These are phyloP conservation scores for Euplagia quadripunctaria DNA, from an alignment of 2,888 invertebrate species.

Conservation along the genomic window DNA sequence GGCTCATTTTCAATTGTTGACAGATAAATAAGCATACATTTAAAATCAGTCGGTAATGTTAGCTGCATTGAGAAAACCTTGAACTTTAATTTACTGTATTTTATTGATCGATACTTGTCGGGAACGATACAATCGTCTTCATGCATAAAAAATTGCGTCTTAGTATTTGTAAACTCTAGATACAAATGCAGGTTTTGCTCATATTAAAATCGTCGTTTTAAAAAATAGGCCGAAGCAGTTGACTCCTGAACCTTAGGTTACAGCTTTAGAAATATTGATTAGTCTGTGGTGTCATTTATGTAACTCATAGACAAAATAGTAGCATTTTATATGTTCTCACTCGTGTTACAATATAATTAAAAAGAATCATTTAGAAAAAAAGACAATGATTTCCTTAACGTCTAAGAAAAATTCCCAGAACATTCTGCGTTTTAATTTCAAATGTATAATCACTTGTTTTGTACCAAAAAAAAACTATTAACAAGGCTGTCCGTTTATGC, in stretches of 20 bases:
- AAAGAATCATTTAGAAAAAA: not conserved
- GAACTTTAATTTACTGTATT: no score
- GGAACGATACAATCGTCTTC: no score
- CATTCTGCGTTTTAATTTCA: slow-evolving; percentile 24
- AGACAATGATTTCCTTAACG: not conserved
- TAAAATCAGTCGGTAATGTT: no score
- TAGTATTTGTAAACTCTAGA: no score
- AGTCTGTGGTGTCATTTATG: not conserved
- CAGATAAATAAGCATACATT: no score
- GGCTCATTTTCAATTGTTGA: slow-evolving; percentile 9
- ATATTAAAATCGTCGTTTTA: no score
- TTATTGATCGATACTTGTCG: no score
- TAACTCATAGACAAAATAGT: not conserved
- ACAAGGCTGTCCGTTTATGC: slow-evolving; percentile 30
- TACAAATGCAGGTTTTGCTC: no score
- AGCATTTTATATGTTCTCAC: not conserved
- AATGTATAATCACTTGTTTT: slow-evolving; percentile 29
- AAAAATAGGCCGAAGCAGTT: no score
- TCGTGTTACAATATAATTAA: not conserved
- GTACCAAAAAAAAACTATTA: slow-evolving; percentile 37
- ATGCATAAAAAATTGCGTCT: no score
- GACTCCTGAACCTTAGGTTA: not conserved
- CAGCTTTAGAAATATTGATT: not conserved
- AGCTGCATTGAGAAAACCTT: not conserved
- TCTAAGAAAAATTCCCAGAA: slow-evolving; percentile 9